Conservation (phyloP, 2,113 vertebrate species). For the Scomber scombrus region DNA sequence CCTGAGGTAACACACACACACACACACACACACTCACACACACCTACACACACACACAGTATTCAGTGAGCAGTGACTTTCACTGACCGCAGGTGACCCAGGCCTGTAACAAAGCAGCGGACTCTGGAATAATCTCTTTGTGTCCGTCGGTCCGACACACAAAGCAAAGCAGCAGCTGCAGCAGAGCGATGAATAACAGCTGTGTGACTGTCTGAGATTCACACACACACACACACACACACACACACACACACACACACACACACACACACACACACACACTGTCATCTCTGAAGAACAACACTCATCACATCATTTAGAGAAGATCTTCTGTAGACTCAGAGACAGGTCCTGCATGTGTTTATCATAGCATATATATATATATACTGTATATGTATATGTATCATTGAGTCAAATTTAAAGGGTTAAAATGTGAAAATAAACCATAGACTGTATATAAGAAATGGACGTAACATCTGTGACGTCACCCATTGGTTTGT, state of each 20-base stretch:
- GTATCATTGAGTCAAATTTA: too few relatives aligned
- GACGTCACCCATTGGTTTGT: too few relatives aligned
- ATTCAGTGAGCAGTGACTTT: constrained; percentile 4
- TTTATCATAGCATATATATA: too few relatives aligned
- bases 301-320: too few relatives aligned
- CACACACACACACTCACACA: background rate
- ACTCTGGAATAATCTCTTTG: constrained; percentile 71
- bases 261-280: too few relatives aligned
- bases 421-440: too few relatives aligned
- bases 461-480: too few relatives aligned
- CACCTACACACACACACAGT: background rate
- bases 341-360: too few relatives aligned
- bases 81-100: constrained; percentile 45
- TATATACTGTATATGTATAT: too few relatives aligned
- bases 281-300: too few relatives aligned
- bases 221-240: background rate
- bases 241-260: background rate
- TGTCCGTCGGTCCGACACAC: constrained; percentile 33
- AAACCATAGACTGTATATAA: too few relatives aligned
- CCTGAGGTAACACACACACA: constrained; percentile 55
- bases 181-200: background rate
- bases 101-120: constrained; percentile 47
- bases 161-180: constrained; percentile 28
- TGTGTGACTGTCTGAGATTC: background rate
- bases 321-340: too few relatives aligned